phyloP scores from a whole-genome alignment of 2,888 invertebrate genomes.

The Acronicta aceris region DNA sequence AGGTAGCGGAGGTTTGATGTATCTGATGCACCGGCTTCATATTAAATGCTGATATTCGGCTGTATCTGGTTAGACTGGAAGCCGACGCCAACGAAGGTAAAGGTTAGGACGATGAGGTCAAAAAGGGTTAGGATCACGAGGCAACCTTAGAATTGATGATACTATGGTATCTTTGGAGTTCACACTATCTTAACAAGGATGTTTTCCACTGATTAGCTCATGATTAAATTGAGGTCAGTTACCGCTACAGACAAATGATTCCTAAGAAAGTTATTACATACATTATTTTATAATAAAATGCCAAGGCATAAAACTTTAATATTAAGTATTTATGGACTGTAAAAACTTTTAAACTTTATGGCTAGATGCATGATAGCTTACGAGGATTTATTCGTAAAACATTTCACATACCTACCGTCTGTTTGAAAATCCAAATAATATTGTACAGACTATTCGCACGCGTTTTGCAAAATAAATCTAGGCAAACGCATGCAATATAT shows the following conservation, averaged over 20 bases:
- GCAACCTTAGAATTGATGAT: too few relatives aligned
- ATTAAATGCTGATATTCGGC: too few relatives aligned
- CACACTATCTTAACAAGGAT: too few relatives aligned
- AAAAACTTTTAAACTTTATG: constrained; percentile 8
- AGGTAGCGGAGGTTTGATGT: too few relatives aligned
- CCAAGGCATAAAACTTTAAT: constrained; percentile 3
- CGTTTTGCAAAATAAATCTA: constrained; percentile 34
- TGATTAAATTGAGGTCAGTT: neutral
- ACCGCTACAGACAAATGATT: neutral
- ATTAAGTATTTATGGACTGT: constrained; percentile 8
- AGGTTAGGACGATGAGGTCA: too few relatives aligned
- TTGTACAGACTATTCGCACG: constrained; percentile 32
- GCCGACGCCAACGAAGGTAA: too few relatives aligned
- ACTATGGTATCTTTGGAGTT: too few relatives aligned
- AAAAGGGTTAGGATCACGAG: too few relatives aligned
- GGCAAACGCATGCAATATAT: constrained; percentile 36
- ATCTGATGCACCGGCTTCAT: too few relatives aligned
- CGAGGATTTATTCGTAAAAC: constrained; percentile 5
- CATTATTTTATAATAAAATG: neutral
- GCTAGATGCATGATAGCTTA: neutral
- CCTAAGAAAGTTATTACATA: constrained; percentile 3
- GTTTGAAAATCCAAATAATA: constrained; percentile 17
- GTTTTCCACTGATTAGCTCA: too few relatives aligned
- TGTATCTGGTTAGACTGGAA: too few relatives aligned
- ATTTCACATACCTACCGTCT: constrained; percentile 22